Conservation (phyloP, 2,113 vertebrate species). For the Zapornia atra region DNA sequence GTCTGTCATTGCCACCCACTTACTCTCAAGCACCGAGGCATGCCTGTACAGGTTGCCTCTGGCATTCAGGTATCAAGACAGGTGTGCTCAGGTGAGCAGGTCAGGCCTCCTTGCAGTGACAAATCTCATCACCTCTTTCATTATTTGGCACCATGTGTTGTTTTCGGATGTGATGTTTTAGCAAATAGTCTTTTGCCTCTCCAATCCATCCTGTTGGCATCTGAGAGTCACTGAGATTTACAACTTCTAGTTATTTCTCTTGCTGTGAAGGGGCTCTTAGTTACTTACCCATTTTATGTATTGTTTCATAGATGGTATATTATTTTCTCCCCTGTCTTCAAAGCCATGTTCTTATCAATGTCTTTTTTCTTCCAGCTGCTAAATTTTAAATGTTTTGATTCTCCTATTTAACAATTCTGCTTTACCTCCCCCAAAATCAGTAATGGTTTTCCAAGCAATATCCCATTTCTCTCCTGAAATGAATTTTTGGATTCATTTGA, state of each 20-base stretch:
- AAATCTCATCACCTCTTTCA: not conserved
- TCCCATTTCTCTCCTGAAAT: not conserved
- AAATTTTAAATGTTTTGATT: not conserved
- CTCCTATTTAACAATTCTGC: not conserved
- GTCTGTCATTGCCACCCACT: fast-evolving
- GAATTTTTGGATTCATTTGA: not conserved
- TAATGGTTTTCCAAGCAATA: not conserved
- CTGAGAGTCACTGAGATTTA: not conserved
- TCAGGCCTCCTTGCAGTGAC: not conserved
- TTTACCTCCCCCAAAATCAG: not conserved
- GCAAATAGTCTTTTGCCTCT: not conserved
- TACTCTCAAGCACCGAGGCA: not conserved
- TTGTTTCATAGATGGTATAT: not conserved
- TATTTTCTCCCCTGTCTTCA: not conserved
- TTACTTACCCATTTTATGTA: not conserved
- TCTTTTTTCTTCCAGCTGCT: not conserved
- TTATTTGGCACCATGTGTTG: not conserved
- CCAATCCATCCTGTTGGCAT: not conserved
- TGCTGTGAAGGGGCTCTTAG: not conserved
- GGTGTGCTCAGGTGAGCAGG: not conserved
- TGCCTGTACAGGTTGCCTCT: not conserved
- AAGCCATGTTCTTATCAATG: not conserved
- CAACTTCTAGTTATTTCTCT: not conserved
- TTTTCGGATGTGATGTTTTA: not conserved
- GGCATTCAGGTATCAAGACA: not conserved